phyloP scores from a whole-genome alignment of 2,113 vertebrate genomes.

The Aptenodytes forsteri region DNA sequence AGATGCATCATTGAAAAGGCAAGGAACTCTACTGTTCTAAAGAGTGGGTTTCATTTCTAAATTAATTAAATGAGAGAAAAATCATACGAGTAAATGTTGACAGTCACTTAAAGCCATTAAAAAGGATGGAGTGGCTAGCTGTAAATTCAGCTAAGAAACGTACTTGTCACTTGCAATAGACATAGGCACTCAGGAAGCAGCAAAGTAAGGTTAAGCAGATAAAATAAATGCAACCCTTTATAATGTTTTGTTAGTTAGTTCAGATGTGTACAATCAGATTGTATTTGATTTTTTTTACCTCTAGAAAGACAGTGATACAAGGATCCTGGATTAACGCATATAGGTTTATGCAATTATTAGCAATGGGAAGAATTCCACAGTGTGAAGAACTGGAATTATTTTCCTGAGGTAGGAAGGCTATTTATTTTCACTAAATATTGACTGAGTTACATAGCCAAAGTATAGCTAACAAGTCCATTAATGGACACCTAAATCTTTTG shows the following conservation, averaged over 20 bases:
- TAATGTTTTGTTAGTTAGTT: not conserved
- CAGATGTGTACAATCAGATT: not conserved
- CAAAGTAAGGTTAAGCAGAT: not conserved
- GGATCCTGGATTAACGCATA: not conserved
- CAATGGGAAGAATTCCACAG: not conserved
- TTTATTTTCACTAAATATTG: not conserved
- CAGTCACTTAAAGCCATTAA: slow-evolving; percentile 2
- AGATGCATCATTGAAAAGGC: not conserved
- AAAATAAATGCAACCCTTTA: not conserved
- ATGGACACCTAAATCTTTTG: not conserved
- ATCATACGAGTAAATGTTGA: not conserved
- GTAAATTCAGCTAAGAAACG: slow-evolving; percentile 17
- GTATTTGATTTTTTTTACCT: not conserved
- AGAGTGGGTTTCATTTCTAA: slow-evolving; percentile 15
- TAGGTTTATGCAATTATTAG: not conserved
- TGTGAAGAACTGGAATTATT: not conserved
- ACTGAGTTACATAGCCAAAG: not conserved
- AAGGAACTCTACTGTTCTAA: not conserved
- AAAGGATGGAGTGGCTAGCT: not conserved
- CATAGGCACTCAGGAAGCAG: not conserved
- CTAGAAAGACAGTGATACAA: not conserved
- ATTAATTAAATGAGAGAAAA: slow-evolving; percentile 26
- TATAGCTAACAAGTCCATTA: not conserved
- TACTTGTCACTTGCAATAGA: not conserved
- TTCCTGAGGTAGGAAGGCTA: not conserved